Base-by-base conservation (phyloP, 2,113 vertebrate genomes). In the Porphyrio hochstetteri region DNA sequence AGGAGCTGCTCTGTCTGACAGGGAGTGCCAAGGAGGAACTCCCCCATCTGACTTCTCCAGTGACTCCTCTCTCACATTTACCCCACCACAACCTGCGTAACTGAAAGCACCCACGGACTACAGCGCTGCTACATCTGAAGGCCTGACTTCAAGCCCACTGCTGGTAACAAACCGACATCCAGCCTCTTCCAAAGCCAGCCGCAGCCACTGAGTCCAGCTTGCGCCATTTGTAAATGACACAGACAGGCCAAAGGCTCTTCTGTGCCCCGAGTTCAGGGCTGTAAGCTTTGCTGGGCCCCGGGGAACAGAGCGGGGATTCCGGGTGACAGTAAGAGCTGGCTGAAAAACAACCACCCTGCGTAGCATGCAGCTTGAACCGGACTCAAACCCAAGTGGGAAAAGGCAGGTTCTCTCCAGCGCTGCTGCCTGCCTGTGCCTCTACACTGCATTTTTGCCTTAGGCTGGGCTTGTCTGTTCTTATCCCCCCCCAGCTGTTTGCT, bases 141-240 rank as follows among this genome's bases (percentile, higher is more conserved):
- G 38, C 44, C 61, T 42, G 15, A 2, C 57, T 88, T 60, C 56
- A 55, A 72, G 10, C 69, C n/a, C 25, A 0, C n/a, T 50, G 83
- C 72, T 44, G 76, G 50, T 53, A 48, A 57, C 42, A 2, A 69
- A 65, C 36, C 6, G 0, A 42, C 16, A 61, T 13, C 76, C 69
- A 69, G 74, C 88, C 59, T 91, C 71, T 76, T 65, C 78, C 86
- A 76, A 89, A 89, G 88, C 83, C 92, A 93, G 61, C 44, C 16
- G 16, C 72, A 25, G 77, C 19, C 4, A 7, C 60, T 93, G 1
- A 79, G 80, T 92, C 86, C 83, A 36, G 76, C 80, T 83, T 42
- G 72, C 2, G 8, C 79, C 10, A 0, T 67, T 88, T 60, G 69
- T 71, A 63, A 84, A n/a, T 40, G 53, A 44, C 69, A 69, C 5